Evolutionary conservation across 2,113 vertebrate species (phyloP), one percentile per base, ranked within the genome.

Genomic region (Bubo scandiacus): DNA sequence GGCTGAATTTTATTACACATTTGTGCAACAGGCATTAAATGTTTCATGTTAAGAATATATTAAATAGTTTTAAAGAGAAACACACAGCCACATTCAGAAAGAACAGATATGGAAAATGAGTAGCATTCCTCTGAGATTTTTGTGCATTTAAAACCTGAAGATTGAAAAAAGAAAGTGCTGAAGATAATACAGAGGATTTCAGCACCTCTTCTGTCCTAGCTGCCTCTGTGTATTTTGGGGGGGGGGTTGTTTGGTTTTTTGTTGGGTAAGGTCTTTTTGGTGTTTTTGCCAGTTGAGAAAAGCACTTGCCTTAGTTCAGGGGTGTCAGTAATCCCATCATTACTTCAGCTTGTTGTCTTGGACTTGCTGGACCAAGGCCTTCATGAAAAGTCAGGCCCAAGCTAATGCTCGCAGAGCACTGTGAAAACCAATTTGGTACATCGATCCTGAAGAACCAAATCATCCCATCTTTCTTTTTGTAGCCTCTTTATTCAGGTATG

Each of bases 21-120:
- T 97, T 96, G 93, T 96, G 94, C 89, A 96, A 96, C 94, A 95
- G 93, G 87, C 94, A 86, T 96, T 97, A 92, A 93, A 94, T 92
- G 93, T 86, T 96, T 96, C 95, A 94, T 86, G 81, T 96, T 91
- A 94, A 58, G 96, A 95, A 97, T 97, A 92, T 81, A 97, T 94
- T 96, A 90, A 81, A 80, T 94, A 77, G 74, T 58, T 82, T 59
- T 8, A 12, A 55, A 43, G 70, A 66, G 19, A 58, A 32, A 38
- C 51, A 38, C 25, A 26, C 15, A 42, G 40, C 32, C 22, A 43
- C 10, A 32, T 86, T 91, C 34, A 61, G 91, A 68, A 81, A 77
- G 85, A 95, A 78, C 15, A 84, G 83, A 63, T 36, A 45, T 23
- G 81, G 89, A 71, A 91, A 94, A 85, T 45, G n/a, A 85, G 74